Evolutionary conservation across 1,140 invertebrate species (phyloP).

Genomic region (Saxidomus purpurata): DNA sequence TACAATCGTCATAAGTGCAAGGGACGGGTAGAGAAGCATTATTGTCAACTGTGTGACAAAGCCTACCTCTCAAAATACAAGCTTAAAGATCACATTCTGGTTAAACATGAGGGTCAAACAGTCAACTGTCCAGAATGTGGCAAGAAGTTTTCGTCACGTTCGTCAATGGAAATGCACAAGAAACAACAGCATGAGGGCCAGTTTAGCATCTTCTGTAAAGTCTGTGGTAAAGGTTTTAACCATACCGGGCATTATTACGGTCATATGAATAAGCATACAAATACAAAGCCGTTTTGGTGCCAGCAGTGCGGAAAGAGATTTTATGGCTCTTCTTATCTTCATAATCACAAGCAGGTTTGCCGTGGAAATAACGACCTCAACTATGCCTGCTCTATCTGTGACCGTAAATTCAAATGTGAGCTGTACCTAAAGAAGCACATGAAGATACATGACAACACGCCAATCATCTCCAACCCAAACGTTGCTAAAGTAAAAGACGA

Average conservation of each 20-base stretch:
- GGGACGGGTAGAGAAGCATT: slow-evolving; percentile 63
- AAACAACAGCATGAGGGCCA: slow-evolving; percentile 64
- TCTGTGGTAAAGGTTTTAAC: slow-evolving; percentile 61
- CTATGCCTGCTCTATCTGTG: slow-evolving; percentile 55
- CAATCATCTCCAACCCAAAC: slow-evolving; percentile 57
- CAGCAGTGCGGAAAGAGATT: slow-evolving; percentile 65
- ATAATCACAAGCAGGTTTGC: slow-evolving; percentile 65
- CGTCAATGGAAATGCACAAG: slow-evolving; percentile 65
- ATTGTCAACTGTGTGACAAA: slow-evolving; percentile 64
- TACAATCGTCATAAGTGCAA: slow-evolving; percentile 65
- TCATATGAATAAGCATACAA: slow-evolving; percentile 66
- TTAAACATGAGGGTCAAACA: slow-evolving; percentile 61
- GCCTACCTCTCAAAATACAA: slow-evolving; percentile 67
- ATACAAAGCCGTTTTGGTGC: slow-evolving; percentile 65
- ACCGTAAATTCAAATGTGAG: slow-evolving; percentile 65
- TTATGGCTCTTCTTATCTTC: slow-evolving; percentile 63
- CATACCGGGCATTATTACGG: slow-evolving; percentile 65
- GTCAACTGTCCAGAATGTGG: slow-evolving; percentile 64
- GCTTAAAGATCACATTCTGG: slow-evolving; percentile 60
- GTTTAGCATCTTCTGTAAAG: slow-evolving; percentile 64
- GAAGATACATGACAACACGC: slow-evolving; percentile 62
- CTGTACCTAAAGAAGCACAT: slow-evolving; percentile 65
- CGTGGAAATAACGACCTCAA: slow-evolving; percentile 64
- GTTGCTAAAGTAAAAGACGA: slow-evolving; percentile 58
- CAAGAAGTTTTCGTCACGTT: slow-evolving; percentile 55